Base-by-base conservation (phyloP, 2,797 vertebrate genomes). In the Nasua narica region DNA sequence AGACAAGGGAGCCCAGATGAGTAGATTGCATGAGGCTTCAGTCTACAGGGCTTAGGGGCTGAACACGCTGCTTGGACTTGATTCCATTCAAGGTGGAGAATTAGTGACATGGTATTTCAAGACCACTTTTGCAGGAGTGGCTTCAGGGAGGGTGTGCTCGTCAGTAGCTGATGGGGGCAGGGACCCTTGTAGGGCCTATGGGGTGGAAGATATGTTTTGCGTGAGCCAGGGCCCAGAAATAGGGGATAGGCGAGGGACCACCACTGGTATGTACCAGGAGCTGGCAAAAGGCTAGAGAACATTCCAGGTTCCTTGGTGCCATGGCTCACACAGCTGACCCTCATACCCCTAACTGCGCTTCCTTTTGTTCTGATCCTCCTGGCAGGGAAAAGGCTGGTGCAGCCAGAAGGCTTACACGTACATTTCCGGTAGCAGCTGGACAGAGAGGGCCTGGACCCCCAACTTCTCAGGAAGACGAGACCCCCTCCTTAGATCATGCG, bases 291-390 rank as follows among this genome's bases (percentile, higher is more conserved):
- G 23, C 35, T 1, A 0, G 7, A 14, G n/a, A 11, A n/a, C 6
- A 0, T 10, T 62, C 25, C 15, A 7, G 29, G 27, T 14, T 76
- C 67, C 58, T n/a, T 6, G n/a, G 67, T 27, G n/a, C 21, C 10
- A 0, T 37, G 18, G 46, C 40, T 46, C 10, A 0, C 0, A 3
- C n/a, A 21, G 70, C 29, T 25, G 1, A n/a, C 7, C 11, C 1
- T 23, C 3, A 0, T 13, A 6, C 11, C 14, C 3, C 67, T 90
- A 72, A 94, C 88, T 29, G 1, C 10, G 14, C 7, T 76, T 72
- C 46, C 29, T 95, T 43, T 90, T 85, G 14, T 82, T 95, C 86
- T 96, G 76, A n/a, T 87, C 84, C 1, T 96, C 37, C 54, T 37
- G 60, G 77, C 96, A 98, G 96, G 78, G 40, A 46, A 25, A 65